A percentile compares a stretch with the other conserved stretches of the same genome.
These are phyloP conservation scores for Cyrtorhinus lividipennis DNA, from an alignment of 1,140 invertebrate genomes.

Conservation along the genomic window DNA sequence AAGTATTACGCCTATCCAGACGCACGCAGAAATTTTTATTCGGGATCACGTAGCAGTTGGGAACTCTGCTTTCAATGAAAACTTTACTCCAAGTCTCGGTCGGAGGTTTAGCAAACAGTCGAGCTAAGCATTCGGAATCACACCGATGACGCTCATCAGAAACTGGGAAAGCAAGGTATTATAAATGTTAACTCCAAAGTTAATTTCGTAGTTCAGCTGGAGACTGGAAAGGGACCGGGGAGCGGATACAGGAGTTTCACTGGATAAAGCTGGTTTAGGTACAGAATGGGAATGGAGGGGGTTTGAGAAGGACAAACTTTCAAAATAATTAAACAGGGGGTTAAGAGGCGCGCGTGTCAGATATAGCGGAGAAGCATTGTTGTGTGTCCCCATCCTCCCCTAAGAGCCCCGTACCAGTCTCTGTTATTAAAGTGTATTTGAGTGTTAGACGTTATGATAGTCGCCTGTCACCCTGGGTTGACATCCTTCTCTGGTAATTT, in stretches of 20 bases:
- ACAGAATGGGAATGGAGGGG: not conserved
- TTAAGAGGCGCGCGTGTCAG: not conserved
- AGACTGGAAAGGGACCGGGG: no score
- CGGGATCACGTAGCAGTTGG: no score
- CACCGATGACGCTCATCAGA: not conserved
- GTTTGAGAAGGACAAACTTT: not conserved
- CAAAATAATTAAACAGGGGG: not conserved
- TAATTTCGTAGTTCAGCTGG: not conserved
- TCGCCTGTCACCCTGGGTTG: conserved; percentile 6
- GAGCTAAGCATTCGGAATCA: not conserved
- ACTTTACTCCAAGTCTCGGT: no score
- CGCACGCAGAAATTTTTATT: no score
- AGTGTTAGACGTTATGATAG: conserved; percentile 15
- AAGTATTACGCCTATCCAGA: no score
- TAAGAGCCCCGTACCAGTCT: not conserved
- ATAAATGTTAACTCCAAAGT: not conserved
- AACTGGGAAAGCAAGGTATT: not conserved
- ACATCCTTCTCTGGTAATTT: conserved; percentile 13
- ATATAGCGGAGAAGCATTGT: conserved; percentile 6
- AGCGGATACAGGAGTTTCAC: not conserved
- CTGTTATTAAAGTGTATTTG: conserved; percentile 16
- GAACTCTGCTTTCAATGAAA: no score
- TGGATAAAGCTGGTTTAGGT: not conserved
- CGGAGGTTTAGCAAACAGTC: no score
- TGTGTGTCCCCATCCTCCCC: not conserved